Conservation (phyloP, 2,797 vertebrate genomes). For the Xerus rutilus region DNA sequence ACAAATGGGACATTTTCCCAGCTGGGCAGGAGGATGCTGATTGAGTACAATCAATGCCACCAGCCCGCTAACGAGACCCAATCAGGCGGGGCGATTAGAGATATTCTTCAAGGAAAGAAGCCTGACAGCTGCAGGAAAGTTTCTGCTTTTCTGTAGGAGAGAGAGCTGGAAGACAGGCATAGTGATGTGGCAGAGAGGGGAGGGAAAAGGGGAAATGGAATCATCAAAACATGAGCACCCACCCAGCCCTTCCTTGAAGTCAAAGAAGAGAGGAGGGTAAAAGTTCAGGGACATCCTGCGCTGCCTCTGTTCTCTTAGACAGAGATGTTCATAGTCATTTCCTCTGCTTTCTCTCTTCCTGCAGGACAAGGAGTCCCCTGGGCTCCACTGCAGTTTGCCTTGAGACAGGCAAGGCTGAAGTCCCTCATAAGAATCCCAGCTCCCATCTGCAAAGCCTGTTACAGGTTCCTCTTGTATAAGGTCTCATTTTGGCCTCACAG, state of each 20-base stretch:
- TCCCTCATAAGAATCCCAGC: neutral
- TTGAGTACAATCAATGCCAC: conserved; percentile 84
- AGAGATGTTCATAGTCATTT: neutral
- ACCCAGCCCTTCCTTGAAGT: conserved; percentile 18
- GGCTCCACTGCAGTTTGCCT: neutral
- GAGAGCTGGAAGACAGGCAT: neutral
- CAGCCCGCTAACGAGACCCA: conserved; percentile 84
- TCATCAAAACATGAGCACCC: neutral
- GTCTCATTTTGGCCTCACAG: neutral
- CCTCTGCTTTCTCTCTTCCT: neutral
- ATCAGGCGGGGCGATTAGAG: conserved; percentile 83
- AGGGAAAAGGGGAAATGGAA: neutral
- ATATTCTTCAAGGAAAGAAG: conserved; percentile 82
- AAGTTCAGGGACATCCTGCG: neutral
- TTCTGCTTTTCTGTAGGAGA: conserved; percentile 66
- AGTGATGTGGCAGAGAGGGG: neutral
- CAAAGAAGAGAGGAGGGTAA: neutral
- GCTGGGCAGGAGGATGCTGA: conserved; percentile 83
- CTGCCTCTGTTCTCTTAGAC: neutral
- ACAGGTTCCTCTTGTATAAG: neutral
- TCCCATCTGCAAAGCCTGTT: neutral
- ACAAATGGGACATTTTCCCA: conserved; percentile 83
- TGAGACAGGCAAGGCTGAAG: neutral
- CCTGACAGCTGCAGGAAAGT: conserved; percentile 79
- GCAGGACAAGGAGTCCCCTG: neutral